phyloP scores from a whole-genome alignment of 2,113 vertebrate genomes.

The Dromiciops gliroides region DNA sequence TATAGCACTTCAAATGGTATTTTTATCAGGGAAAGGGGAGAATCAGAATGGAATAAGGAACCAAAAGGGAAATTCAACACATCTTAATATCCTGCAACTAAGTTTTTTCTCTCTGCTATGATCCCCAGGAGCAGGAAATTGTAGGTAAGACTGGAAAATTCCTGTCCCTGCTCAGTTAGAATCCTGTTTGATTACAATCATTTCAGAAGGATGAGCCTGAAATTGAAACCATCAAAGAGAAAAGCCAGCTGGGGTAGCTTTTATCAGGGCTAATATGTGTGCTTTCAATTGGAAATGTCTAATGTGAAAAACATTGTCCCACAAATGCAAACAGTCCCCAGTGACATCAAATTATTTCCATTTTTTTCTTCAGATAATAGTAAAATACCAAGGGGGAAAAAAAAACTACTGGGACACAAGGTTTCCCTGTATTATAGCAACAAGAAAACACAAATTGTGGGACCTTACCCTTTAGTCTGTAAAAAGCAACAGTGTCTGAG shows the following conservation, averaged over 20 bases:
- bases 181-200: background rate
- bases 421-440: background rate
- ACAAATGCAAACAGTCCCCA: background rate
- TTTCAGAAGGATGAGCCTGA: slow-evolving; percentile 41
- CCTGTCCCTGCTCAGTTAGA: slow-evolving; percentile 39
- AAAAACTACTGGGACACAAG: background rate
- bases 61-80: background rate
- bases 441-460: background rate
- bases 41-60: slow-evolving; percentile 7
- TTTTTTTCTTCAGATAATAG: slow-evolving; percentile 14
- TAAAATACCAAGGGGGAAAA: background rate
- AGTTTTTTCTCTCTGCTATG: slow-evolving; percentile 38
- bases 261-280: slow-evolving; percentile 25
- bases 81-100: slow-evolving; percentile 23
- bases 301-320: slow-evolving; percentile 18
- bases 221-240: slow-evolving; percentile 55
- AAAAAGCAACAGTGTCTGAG: background rate
- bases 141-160: slow-evolving; percentile 53
- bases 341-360: background rate
- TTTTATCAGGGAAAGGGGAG: slow-evolving; percentile 30
- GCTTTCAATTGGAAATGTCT: slow-evolving; percentile 46
- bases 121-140: slow-evolving; percentile 33
- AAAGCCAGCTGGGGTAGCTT: slow-evolving; percentile 30
- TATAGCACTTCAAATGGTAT: background rate
- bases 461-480: background rate